phyloP scores from a whole-genome alignment of 2,888 invertebrate species.

The Heliconius charithonia region DNA sequence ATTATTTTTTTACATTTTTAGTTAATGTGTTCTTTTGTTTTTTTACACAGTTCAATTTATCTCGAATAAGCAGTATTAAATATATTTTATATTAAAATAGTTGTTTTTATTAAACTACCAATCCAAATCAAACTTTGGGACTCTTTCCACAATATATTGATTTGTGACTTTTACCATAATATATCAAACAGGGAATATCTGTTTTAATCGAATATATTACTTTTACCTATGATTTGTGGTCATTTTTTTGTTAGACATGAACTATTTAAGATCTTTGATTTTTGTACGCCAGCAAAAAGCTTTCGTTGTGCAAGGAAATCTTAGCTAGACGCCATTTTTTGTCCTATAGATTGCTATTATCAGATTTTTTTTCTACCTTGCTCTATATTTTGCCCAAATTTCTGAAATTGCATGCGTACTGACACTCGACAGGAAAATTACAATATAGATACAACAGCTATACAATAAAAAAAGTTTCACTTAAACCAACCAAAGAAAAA shows the following conservation, averaged over 20 bases:
- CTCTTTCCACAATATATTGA: neutral
- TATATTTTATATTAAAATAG: slow-evolving; percentile 33
- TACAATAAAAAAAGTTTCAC: no score
- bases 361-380: no score
- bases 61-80: slow-evolving; percentile 72
- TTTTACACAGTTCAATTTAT: slow-evolving; percentile 51
- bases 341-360: no score
- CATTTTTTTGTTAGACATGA: no score
- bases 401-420: neutral
- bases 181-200: no score
- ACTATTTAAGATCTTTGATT: neutral
- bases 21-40: slow-evolving; percentile 29
- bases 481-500: no score
- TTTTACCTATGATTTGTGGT: no score
- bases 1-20: slow-evolving; percentile 48
- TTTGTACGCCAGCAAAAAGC: neutral
- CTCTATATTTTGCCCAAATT: neutral
- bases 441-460: no score
- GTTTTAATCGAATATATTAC: no score
- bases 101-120: slow-evolving; percentile 25
- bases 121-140: neutral
- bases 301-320: no score
- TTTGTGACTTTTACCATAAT: neutral
- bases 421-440: neutral
- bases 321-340: no score